Conservation (phyloP, 2,888 invertebrate species). For the Drosophila meridionalis region DNA sequence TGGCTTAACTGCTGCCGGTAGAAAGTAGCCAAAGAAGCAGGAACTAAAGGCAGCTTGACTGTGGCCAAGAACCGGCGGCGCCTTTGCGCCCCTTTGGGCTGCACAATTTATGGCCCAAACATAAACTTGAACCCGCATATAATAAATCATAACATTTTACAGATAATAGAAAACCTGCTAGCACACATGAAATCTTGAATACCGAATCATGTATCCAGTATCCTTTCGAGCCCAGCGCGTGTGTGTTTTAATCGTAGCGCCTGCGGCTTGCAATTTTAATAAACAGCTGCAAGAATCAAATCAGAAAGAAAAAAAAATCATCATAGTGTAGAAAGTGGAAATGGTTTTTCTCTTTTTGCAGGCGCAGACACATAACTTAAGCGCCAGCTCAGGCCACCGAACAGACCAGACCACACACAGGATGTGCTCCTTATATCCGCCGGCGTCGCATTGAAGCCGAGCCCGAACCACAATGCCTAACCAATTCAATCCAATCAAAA, state of each 20-base stretch:
- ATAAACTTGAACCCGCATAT: conserved; percentile 78
- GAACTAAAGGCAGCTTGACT: conserved; percentile 2
- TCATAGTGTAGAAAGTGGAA: conserved; percentile 38
- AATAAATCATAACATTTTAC: conserved; percentile 75
- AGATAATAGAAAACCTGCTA: conserved; percentile 74
- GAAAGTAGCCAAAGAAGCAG: conserved; percentile 3
- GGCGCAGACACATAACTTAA: conserved; percentile 53
- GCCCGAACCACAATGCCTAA: not conserved
- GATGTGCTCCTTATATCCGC: conserved; percentile 25
- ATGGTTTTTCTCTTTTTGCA: conserved; percentile 9
- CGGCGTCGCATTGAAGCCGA: conserved; percentile 9
- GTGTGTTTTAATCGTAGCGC: conserved; percentile 41
- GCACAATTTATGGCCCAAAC: conserved; percentile 67
- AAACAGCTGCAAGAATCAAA: conserved; percentile 27
- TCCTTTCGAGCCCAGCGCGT: conserved; percentile 14
- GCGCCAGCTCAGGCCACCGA: not conserved
- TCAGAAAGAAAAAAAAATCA: conserved; percentile 22
- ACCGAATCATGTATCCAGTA: conserved; percentile 27
- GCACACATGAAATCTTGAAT: conserved; percentile 39
- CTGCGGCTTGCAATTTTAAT: conserved; percentile 60
- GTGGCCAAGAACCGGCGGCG: conserved; percentile 12
- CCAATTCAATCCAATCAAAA: conserved; percentile 19
- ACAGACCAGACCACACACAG: conserved; percentile 6
- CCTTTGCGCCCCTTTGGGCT: conserved; percentile 45
- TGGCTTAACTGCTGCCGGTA: conserved; percentile 77